Evolutionary conservation across 1,140 invertebrate species (phyloP), one percentile per base, ranked within the genome.

Genomic region (Aricia agestis): DNA sequence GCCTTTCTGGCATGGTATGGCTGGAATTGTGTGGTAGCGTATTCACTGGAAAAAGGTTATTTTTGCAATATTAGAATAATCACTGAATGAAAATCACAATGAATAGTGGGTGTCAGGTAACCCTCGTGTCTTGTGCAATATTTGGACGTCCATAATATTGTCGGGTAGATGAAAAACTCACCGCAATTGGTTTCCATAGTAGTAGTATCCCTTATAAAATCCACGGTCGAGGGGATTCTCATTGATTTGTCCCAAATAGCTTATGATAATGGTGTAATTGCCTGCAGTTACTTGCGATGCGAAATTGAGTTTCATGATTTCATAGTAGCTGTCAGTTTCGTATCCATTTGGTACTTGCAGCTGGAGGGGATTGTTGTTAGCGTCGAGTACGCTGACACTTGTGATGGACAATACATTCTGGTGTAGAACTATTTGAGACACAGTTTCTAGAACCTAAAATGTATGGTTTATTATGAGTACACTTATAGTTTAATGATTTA

Each of bases 21-120:
- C 80, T 97, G 94, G 84, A 98, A 98, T 81, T 98, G 96, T 0
- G 97, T 97, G 3, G 94, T 94, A 0, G 93, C 94, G 66, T 95
- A 85, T 85, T 93, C 93, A 67, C 95, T 95, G 74, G 9, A 82
- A 86, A 52, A 52, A 66, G 31, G 69, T 45, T 69, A 17, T 58
- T 18, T 58, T 32, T 57, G 13, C 31, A 25, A 66, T 42, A 6
- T 25, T 25, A 25, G 25, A 25, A 25, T 25, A 25, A 25, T 25
- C 25, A 25, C 25, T 25, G 25, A 25, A 25, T 25, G 25, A 25
- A 36, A 36, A 36, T 36, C n/a, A n/a, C n/a, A n/a, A n/a, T n/a
- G n/a, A n/a, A n/a, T 36, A 36, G 36, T 36, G 9, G 36, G 9
- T 36, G 36, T 36, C 6, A 36, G 9, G 5, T 36, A 6, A 36